Evolutionary conservation across 2,888 invertebrate species (phyloP).

Genomic region (Hirtodrosophila trivittata): DNA sequence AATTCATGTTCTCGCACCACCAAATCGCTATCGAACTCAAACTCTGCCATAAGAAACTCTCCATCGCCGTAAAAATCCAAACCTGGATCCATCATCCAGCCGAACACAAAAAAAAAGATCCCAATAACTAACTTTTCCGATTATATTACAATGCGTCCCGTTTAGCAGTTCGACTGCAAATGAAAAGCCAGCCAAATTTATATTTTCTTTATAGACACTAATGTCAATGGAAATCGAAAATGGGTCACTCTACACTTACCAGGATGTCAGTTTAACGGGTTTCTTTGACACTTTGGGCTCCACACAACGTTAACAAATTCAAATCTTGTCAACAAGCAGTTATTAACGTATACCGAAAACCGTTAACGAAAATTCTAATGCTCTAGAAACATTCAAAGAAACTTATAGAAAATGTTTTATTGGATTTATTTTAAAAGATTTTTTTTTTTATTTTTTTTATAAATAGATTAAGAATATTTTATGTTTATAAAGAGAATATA

Average conservation of each 20-base stretch:
- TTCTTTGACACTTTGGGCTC: too few relatives aligned
- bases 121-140: not conserved
- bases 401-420: too few relatives aligned
- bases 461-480: too few relatives aligned
- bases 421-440: too few relatives aligned
- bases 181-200: constrained; percentile 1
- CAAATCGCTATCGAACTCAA: constrained; percentile 44
- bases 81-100: constrained; percentile 21
- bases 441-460: too few relatives aligned
- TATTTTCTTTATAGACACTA: not conserved
- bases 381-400: too few relatives aligned
- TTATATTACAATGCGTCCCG: constrained; percentile 7
- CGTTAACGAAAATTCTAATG: too few relatives aligned
- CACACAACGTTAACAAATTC: too few relatives aligned
- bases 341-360: too few relatives aligned
- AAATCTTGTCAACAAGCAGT: too few relatives aligned
- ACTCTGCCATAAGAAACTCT: constrained; percentile 57
- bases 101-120: constrained; percentile 3
- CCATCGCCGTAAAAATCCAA: constrained; percentile 20
- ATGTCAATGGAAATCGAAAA: constrained; percentile 10
- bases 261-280: too few relatives aligned
- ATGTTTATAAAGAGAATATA: too few relatives aligned
- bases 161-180: constrained; percentile 13
- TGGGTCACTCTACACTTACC: not conserved
- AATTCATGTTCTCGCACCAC: constrained; percentile 30